These are phyloP conservation scores for Pammene fasciana DNA, from an alignment of 2,888 invertebrate species.

Conservation along the genomic window DNA sequence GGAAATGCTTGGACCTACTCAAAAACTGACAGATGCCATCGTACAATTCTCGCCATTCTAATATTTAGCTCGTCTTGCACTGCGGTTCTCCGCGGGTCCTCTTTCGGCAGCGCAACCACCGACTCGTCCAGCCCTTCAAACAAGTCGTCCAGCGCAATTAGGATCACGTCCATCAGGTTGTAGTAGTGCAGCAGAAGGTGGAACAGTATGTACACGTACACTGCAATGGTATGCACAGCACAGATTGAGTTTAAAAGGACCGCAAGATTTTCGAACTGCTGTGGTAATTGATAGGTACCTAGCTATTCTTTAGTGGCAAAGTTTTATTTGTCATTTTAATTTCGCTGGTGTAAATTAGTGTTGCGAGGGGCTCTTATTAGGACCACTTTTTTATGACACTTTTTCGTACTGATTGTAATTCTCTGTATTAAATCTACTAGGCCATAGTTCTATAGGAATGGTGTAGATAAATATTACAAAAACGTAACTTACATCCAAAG, in stretches of 20 bases:
- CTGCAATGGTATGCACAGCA: conserved; percentile 53
- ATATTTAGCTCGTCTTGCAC: conserved; percentile 55
- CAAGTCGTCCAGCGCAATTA: conserved; percentile 59
- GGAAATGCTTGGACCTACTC: conserved; percentile 48
- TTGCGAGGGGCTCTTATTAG: too few species aligned
- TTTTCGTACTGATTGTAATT: too few species aligned
- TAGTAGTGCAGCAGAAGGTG: conserved; percentile 65
- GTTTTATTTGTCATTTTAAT: too few species aligned
- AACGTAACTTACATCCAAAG: conserved; percentile 58
- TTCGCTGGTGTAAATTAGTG: too few species aligned
- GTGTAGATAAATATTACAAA: too few species aligned
- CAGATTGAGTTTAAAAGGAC: neutral
- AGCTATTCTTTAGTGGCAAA: too few species aligned
- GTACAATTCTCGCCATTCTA: conserved; percentile 59
- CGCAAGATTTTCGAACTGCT: too few species aligned
- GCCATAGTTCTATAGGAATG: too few species aligned
- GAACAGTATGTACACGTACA: conserved; percentile 63
- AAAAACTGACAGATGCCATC: conserved; percentile 64
- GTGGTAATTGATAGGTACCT: too few species aligned
- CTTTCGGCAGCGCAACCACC: conserved; percentile 48
- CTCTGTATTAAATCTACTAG: too few species aligned
- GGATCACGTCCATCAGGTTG: conserved; percentile 61
- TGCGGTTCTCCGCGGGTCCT: conserved; percentile 50
- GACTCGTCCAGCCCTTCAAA: conserved; percentile 63
- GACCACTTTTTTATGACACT: too few species aligned